Conservation (phyloP, 2,113 vertebrate species). For the Pampusana beccarii region DNA sequence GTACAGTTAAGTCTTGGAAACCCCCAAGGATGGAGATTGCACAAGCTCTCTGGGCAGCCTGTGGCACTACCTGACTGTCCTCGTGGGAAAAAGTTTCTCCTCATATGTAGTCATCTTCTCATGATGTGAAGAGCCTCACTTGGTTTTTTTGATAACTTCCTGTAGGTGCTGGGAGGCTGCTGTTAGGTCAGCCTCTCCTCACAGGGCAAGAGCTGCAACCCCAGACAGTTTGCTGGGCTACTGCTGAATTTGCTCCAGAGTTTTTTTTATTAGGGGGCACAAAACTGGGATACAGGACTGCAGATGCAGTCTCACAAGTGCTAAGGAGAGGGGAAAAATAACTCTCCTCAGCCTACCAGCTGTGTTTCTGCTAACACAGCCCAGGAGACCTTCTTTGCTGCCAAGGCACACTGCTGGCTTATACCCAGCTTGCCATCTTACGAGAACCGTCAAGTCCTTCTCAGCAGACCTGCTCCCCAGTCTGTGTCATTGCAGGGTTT, state of each 20-base stretch:
- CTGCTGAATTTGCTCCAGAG: background rate
- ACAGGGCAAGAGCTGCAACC: background rate
- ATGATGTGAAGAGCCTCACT: background rate
- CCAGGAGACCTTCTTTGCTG: background rate
- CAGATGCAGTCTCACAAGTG: background rate
- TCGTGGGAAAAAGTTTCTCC: background rate
- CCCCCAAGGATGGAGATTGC: fast-evolving
- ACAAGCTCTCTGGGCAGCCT: background rate
- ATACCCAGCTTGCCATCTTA: background rate
- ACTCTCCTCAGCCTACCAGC: background rate
- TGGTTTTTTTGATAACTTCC: fast-evolving
- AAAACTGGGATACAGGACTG: background rate
- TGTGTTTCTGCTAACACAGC: background rate
- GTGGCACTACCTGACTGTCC: background rate
- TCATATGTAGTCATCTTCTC: background rate
- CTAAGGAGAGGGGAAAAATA: background rate
- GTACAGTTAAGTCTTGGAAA: background rate
- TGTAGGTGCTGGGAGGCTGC: background rate
- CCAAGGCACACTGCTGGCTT: background rate
- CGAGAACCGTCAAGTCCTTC: background rate
- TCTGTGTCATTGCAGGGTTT: background rate
- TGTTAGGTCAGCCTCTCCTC: background rate
- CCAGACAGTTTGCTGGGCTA: background rate
- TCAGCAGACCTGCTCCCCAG: background rate
- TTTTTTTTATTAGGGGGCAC: background rate